Conservation (phyloP, 2,113 vertebrate genomes). For the Castor canadensis region DNA sequence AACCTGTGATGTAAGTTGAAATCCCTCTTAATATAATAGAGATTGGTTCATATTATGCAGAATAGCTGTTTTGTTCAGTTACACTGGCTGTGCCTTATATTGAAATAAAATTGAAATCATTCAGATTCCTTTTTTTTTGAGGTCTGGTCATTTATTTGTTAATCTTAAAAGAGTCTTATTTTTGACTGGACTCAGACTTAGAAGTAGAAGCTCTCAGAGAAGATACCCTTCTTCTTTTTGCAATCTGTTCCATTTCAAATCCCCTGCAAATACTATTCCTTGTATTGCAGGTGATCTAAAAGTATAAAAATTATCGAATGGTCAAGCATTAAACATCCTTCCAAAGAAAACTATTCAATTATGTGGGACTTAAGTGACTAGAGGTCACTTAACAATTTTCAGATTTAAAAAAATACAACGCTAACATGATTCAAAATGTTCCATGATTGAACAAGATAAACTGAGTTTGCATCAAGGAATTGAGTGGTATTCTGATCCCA, state of each 20-base stretch:
- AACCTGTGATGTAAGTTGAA: not conserved
- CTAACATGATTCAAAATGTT: not conserved
- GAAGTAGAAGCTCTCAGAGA: no score
- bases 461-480: not conserved
- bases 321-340: not conserved
- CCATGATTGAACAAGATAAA: not conserved
- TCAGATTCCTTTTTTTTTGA: constrained; percentile 18
- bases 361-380: not conserved
- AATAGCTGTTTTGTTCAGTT: not conserved
- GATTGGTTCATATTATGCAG: not conserved
- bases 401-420: not conserved
- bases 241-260: not conserved
- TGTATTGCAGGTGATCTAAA: not conserved
- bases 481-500: not conserved
- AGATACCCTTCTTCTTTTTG: no score
- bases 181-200: no score
- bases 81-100: not conserved
- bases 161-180: no score
- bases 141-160: no score
- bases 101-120: constrained; percentile 19
- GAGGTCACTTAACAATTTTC: not conserved
- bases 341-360: not conserved
- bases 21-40: not conserved
- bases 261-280: not conserved
- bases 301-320: not conserved